These are phyloP conservation scores for Drosophila borealis DNA, from an alignment of 2,888 invertebrate genomes.

Conservation along the genomic window DNA sequence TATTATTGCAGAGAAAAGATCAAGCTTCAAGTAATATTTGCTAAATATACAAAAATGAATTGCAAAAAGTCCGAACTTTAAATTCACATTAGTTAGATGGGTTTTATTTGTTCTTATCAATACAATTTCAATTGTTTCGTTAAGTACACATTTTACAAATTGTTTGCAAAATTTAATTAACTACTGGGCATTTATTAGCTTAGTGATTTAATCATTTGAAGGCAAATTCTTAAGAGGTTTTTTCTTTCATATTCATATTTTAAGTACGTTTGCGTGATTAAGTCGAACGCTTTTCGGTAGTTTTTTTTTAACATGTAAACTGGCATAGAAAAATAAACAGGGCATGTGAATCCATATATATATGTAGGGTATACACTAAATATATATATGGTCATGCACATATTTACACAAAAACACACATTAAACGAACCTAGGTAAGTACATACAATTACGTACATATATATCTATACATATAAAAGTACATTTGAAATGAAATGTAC, in stretches of 20 bases:
- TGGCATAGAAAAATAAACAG: slow-evolving; percentile 67
- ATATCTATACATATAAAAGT: slow-evolving; percentile 26
- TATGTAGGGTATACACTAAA: slow-evolving; percentile 9
- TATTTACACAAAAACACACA: slow-evolving; percentile 20
- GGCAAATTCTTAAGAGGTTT: slow-evolving; percentile 61
- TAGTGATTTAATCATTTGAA: slow-evolving; percentile 72
- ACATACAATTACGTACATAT: slow-evolving; percentile 23
- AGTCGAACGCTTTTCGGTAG: slow-evolving; percentile 27
- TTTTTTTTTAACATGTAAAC: slow-evolving; percentile 37
- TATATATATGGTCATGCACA: slow-evolving; percentile 12
- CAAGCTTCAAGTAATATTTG: too few species aligned
- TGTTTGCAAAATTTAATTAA: slow-evolving; percentile 57
- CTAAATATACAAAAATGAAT: too few species aligned
- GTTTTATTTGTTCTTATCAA: slow-evolving; percentile 41
- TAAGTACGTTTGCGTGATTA: slow-evolving; percentile 43
- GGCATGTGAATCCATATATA: slow-evolving; percentile 40
- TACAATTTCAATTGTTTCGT: slow-evolving; percentile 42
- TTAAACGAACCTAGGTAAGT: slow-evolving; percentile 40
- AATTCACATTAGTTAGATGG: slow-evolving; percentile 27
- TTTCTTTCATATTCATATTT: slow-evolving; percentile 12
- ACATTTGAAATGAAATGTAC: slow-evolving; percentile 39
- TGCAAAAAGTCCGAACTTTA: too few species aligned
- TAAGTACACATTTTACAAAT: slow-evolving; percentile 55
- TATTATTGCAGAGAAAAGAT: too few species aligned
- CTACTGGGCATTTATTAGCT: slow-evolving; percentile 52